These are phyloP conservation scores for Himalopsyche kuldschensis DNA, from an alignment of 2,888 invertebrate genomes.

Conservation along the genomic window DNA sequence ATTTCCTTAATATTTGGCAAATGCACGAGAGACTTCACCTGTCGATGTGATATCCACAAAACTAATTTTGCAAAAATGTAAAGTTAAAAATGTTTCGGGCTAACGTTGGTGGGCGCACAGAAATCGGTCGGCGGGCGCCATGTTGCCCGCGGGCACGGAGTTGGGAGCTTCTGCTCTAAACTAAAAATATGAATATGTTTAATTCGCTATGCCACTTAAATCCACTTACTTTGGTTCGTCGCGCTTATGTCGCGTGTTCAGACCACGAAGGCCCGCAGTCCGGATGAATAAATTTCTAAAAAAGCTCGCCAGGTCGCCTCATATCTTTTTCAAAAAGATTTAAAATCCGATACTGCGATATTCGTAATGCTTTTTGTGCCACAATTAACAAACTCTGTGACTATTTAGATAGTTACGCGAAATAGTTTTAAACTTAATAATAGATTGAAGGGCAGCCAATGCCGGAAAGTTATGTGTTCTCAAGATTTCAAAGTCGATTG, in stretches of 20 bases:
- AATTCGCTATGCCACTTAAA: background rate
- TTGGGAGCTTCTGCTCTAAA: too few relatives aligned
- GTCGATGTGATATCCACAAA: too few relatives aligned
- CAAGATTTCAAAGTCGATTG: background rate
- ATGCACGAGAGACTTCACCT: too few relatives aligned
- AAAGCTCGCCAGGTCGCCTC: background rate
- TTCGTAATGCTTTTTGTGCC: background rate
- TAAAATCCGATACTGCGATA: background rate
- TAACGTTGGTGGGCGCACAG: too few relatives aligned
- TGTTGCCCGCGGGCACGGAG: too few relatives aligned
- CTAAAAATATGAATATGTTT: background rate
- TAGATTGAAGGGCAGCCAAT: background rate
- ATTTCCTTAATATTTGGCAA: too few relatives aligned
- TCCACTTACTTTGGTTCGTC: background rate
- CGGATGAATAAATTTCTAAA: background rate
- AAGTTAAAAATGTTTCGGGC: too few relatives aligned
- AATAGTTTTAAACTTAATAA: background rate
- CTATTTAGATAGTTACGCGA: background rate
- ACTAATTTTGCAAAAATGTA: too few relatives aligned
- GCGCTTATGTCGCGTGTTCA: background rate
- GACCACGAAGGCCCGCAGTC: background rate
- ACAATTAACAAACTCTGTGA: background rate
- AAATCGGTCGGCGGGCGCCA: too few relatives aligned
- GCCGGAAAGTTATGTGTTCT: background rate
- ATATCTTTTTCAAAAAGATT: background rate